phyloP scores from a whole-genome alignment of 2,888 invertebrate species.

The Leucophenga montana region DNA sequence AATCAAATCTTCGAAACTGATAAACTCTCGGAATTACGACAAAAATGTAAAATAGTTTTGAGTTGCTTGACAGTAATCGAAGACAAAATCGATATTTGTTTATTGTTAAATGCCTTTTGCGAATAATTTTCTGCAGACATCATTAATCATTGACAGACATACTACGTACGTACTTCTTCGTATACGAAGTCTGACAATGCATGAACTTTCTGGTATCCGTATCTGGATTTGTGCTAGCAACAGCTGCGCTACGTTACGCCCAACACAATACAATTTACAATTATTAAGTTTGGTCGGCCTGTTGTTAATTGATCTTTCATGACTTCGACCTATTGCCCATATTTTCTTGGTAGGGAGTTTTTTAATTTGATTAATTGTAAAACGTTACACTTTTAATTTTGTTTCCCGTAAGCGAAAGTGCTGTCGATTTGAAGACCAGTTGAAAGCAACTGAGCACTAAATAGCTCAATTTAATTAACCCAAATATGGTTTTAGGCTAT shows the following conservation, averaged over 20 bases:
- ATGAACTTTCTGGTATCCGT: not conserved
- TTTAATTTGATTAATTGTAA: slow-evolving; percentile 13
- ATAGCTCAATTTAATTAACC: slow-evolving; percentile 10
- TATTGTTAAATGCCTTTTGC: slow-evolving; percentile 12
- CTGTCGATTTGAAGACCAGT: slow-evolving; percentile 13
- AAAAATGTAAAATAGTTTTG: slow-evolving; percentile 33
- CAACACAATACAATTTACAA: not conserved
- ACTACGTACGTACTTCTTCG: too few species aligned
- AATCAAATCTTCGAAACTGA: slow-evolving; percentile 55
- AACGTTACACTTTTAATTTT: slow-evolving; percentile 61
- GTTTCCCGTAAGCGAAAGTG: slow-evolving; percentile 57
- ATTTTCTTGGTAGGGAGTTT: not conserved
- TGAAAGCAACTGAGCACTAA: not conserved
- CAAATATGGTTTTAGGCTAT: not conserved
- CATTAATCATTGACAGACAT: slow-evolving; percentile 49
- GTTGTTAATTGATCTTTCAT: slow-evolving; percentile 57
- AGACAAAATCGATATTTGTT: slow-evolving; percentile 48
- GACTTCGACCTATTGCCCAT: not conserved
- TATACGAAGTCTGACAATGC: not conserved
- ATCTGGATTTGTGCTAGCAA: not conserved
- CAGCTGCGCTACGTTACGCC: slow-evolving; percentile 12
- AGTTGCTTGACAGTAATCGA: slow-evolving; percentile 29
- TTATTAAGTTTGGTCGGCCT: not conserved
- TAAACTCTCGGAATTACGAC: slow-evolving; percentile 39
- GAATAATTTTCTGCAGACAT: slow-evolving; percentile 33